These are phyloP conservation scores for Heliangelus exortis DNA, from an alignment of 2,797 vertebrate genomes.

Conservation along the genomic window DNA sequence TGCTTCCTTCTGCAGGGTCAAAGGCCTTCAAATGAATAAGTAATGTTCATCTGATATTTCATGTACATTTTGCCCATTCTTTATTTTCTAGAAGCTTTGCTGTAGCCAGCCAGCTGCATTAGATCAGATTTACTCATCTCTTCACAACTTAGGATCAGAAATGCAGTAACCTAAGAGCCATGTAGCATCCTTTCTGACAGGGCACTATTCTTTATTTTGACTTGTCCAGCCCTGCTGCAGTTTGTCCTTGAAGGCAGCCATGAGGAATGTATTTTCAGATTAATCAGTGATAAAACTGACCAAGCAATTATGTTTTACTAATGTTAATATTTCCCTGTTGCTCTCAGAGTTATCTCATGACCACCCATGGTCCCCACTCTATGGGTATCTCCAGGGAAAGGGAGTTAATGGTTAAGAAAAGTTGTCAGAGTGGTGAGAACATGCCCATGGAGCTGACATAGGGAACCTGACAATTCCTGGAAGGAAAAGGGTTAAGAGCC, in stretches of 20 bases:
- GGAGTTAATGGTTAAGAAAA: conserved; percentile 59
- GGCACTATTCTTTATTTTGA: neutral
- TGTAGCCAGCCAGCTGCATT: neutral
- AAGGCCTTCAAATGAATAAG: neutral
- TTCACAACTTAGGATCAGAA: neutral
- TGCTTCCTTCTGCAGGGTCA: neutral
- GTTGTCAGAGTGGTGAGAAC: conserved; percentile 66
- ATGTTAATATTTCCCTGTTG: neutral
- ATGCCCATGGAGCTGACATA: conserved; percentile 43
- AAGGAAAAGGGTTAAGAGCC: conserved; percentile 86
- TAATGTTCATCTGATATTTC: neutral
- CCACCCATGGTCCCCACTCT: neutral
- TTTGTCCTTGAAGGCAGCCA: neutral
- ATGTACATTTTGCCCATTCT: neutral
- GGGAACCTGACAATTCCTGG: conserved; percentile 80
- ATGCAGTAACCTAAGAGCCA: neutral
- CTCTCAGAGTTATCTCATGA: neutral
- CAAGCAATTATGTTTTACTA: neutral
- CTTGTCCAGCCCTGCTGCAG: neutral
- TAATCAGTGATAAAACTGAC: neutral
- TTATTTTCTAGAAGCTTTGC: neutral
- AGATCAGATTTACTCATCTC: neutral
- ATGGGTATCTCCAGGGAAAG: neutral
- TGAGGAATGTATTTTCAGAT: neutral
- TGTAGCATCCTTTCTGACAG: too few relatives aligned